Evolutionary conservation across 2,888 invertebrate genomes (phyloP), one percentile per base, ranked within the genome.

Genomic region (Chloroclysta siterata): DNA sequence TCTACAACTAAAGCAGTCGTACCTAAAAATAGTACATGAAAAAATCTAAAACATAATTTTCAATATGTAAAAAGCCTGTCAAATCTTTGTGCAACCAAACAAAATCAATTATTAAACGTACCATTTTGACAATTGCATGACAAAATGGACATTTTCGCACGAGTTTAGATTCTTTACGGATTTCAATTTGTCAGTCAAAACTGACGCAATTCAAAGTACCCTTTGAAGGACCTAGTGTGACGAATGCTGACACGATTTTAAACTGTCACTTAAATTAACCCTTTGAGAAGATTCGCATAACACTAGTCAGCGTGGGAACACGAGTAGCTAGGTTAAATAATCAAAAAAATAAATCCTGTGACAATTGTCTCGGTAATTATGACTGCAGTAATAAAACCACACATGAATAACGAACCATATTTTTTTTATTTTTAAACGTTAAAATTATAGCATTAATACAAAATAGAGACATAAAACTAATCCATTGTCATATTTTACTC

Each of bases 211-310:
- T 72, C 73, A 74, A 84, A 79, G 78, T 72, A 74, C 73, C 72
- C 77, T 79, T 77, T 81, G 74, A 72, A 72, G 76, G 78, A 87
- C 87, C 84, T 76, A 87, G 85, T 87, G 84, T 81, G 75, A 78
- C 90, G 60, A 88, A 92, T 87, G 66, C 61, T 83, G 86, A 87
- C 85, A 82, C 73, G 83, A 87, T 83, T 91, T 91, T 88, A 82
- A 91, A 88, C 82, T 84, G 86, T 85, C 85, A 83, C 78, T 87
- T 81, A 77, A 86, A 66, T 55, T 63, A 81, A 89, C 90, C 90
- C 89, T 88, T 91, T 88, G 76, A 75, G 75, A 79, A 73, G 76
- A 71, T 64, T 72, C 66, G 51, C 68, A 63, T 71, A 70, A 33
- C 72, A 22, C 56, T 39, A 47, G 46, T 17, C 56, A 73, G 56